phyloP scores from a whole-genome alignment of 2,888 invertebrate species.

The Hofmannophila pseudospretella region DNA sequence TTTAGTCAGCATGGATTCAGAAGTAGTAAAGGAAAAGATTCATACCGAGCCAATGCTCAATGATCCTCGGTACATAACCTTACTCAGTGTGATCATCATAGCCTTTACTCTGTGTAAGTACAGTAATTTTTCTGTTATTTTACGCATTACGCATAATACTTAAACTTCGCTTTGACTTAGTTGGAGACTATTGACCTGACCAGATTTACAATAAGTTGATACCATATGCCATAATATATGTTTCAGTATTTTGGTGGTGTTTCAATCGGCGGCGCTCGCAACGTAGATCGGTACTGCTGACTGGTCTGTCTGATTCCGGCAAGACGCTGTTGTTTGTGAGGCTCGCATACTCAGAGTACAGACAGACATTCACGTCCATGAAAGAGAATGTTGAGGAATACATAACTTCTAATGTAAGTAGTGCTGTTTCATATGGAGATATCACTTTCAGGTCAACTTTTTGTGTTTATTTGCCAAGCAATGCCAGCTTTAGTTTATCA shows the following conservation, averaged over 20 bases:
- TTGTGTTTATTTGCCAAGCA: too few species aligned
- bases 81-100: slow-evolving; percentile 60
- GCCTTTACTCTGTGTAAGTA: slow-evolving; percentile 61
- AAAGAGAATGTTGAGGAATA: slow-evolving; percentile 89
- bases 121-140: background rate
- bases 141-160: background rate
- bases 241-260: slow-evolving; percentile 78
- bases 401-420: slow-evolving; percentile 79
- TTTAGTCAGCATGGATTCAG: slow-evolving; percentile 47
- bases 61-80: slow-evolving; percentile 69
- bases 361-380: slow-evolving; percentile 92
- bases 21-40: slow-evolving; percentile 66
- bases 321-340: slow-evolving; percentile 93
- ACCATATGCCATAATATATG: too few species aligned
- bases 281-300: slow-evolving; percentile 83
- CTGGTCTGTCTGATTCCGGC: slow-evolving; percentile 93
- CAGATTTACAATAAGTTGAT: too few species aligned
- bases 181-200: too few species aligned
- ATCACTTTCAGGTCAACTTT: too few species aligned
- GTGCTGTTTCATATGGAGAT: too few species aligned
- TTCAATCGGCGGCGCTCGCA: slow-evolving; percentile 78
- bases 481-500: too few species aligned
- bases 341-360: slow-evolving; percentile 83
- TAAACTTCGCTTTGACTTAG: too few species aligned
- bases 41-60: slow-evolving; percentile 64